A percentile compares a stretch with the other conserved stretches of the same genome.
These are phyloP conservation scores for Lytechinus pictus DNA, from an alignment of 35 echinoderm and acorn worm genomes.

Conservation along the genomic window DNA sequence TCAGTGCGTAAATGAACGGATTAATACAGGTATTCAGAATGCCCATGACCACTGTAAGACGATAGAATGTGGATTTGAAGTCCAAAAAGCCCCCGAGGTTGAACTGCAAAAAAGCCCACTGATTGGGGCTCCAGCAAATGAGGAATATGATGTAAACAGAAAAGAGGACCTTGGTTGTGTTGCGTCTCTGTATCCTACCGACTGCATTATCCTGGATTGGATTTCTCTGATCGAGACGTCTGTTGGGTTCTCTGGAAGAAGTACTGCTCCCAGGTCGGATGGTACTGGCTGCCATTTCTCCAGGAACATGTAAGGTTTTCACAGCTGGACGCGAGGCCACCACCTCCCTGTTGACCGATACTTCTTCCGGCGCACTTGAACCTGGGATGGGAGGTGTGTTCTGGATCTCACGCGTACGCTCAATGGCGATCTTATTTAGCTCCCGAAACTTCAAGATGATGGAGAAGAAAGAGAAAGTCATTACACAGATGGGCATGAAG, in stretches of 20 bases:
- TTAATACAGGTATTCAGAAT: slow-evolving; percentile 78
- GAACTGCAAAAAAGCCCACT: slow-evolving; percentile 72
- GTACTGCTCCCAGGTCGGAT: neutral
- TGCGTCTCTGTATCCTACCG: slow-evolving; percentile 49
- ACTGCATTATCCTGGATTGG: slow-evolving; percentile 34
- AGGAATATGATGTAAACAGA: slow-evolving; percentile 70
- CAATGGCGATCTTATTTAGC: slow-evolving; percentile 33
- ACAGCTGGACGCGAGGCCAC: neutral
- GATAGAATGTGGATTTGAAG: slow-evolving; percentile 60
- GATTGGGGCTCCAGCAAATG: slow-evolving; percentile 87
- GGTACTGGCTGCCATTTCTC: neutral
- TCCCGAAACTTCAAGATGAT: slow-evolving; percentile 64
- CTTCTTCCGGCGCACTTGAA: neutral
- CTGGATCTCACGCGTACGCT: neutral
- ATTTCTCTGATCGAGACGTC: neutral
- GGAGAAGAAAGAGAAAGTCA: slow-evolving; percentile 65
- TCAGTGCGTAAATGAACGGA: slow-evolving; percentile 79
- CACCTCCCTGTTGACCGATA: neutral
- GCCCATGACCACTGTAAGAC: slow-evolving; percentile 62
- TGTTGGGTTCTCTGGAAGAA: neutral
- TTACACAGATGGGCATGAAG: slow-evolving; percentile 65
- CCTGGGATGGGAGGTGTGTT: neutral
- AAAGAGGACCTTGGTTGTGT: slow-evolving; percentile 65
- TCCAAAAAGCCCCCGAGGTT: slow-evolving; percentile 78
- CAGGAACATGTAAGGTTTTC: neutral